Conservation (phyloP, 2,113 vertebrate species). For the Grus americana region DNA sequence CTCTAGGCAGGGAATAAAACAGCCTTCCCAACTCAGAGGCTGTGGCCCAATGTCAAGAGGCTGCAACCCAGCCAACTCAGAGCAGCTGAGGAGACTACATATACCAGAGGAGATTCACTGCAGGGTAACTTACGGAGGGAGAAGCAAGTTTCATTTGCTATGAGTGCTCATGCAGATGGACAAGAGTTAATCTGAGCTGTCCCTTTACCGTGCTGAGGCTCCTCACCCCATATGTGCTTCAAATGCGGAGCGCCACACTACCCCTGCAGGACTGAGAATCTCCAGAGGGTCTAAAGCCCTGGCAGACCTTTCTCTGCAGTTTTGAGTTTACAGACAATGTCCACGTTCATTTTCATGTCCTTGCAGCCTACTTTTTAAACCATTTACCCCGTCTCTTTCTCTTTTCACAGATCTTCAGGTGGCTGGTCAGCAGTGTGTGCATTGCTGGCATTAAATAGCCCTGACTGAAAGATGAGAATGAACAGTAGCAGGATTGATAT, state of each 20-base stretch:
- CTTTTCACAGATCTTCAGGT: not conserved
- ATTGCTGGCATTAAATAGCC: not conserved
- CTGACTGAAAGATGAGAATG: not conserved
- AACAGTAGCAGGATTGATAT: not conserved
- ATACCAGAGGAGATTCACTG: not conserved
- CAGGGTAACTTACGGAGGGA: not conserved
- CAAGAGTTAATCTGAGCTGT: not conserved
- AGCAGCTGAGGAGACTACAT: not conserved
- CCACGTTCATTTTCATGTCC: not conserved
- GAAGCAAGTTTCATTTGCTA: not conserved
- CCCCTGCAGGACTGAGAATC: not conserved
- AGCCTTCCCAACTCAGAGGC: conserved; percentile 8
- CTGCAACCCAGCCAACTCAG: conserved; percentile 4
- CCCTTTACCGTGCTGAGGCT: not conserved
- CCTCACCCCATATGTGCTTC: not conserved
- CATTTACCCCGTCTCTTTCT: not conserved
- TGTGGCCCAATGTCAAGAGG: conserved; percentile 7
- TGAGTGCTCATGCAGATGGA: not conserved
- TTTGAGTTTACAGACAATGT: not conserved
- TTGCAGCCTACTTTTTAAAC: not conserved
- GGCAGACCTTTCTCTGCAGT: not conserved
- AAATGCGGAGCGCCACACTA: not conserved
- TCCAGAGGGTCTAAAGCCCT: not conserved
- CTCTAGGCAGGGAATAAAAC: conserved; percentile 44
- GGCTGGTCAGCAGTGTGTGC: not conserved